These are phyloP conservation scores for Halictus ligatus DNA, from an alignment of 2,888 invertebrate genomes.

Conservation along the genomic window DNA sequence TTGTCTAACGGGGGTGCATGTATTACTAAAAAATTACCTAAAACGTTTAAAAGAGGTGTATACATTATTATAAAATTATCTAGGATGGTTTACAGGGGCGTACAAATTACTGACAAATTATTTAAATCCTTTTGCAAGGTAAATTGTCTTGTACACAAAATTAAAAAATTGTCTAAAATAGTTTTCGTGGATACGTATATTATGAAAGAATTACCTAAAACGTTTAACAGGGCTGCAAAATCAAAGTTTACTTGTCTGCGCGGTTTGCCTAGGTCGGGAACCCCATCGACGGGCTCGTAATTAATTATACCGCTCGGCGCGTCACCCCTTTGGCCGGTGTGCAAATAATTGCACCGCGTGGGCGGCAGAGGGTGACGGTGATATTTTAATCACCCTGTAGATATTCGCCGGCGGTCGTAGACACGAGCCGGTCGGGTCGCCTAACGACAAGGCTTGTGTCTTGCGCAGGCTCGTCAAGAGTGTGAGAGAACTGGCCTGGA, in stretches of 20 bases:
- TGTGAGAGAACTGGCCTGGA: slow-evolving; percentile 17
- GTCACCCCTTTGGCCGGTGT: background rate
- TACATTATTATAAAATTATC: no score
- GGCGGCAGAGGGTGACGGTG: background rate
- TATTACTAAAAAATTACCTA: no score
- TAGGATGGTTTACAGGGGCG: no score
- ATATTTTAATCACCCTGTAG: slow-evolving; percentile 48
- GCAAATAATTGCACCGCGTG: background rate
- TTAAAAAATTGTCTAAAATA: no score
- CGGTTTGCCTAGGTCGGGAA: background rate
- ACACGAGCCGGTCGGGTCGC: slow-evolving; percentile 35
- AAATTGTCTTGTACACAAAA: no score
- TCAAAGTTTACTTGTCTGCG: background rate
- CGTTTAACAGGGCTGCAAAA: background rate
- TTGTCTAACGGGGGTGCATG: no score
- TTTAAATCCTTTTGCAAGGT: no score
- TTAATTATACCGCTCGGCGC: background rate
- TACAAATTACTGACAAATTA: no score
- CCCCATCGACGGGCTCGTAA: background rate
- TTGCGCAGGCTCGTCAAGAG: slow-evolving; percentile 48
- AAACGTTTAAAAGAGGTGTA: no score
- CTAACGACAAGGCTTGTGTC: slow-evolving; percentile 38
- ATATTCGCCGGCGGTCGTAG: slow-evolving; percentile 37
- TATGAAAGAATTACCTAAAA: no score
- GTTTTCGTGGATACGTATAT: no score